Evolutionary conservation across 2,888 invertebrate genomes (phyloP).

Genomic region (Drosophila mimica): DNA sequence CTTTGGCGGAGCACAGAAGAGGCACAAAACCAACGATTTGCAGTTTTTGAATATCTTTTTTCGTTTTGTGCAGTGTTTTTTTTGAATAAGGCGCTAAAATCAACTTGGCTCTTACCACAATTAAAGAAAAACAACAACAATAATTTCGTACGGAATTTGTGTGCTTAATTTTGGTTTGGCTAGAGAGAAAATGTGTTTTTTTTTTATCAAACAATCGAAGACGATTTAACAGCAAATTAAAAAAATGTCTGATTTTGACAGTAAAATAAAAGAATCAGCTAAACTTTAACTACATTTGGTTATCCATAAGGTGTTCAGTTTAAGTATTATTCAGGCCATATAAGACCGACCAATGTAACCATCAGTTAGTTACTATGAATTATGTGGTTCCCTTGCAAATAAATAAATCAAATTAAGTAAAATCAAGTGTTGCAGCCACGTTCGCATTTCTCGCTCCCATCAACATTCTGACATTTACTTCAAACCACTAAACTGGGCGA

Average conservation of each 20-base stretch:
- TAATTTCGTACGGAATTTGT: constrained; percentile 70
- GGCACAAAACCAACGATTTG: constrained; percentile 8
- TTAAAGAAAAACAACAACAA: constrained; percentile 45
- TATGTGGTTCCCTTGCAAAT: background rate
- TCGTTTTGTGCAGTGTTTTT: constrained; percentile 26
- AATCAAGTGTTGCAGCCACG: background rate
- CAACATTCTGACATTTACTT: background rate
- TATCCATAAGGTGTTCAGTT: background rate
- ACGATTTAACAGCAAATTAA: constrained; percentile 40
- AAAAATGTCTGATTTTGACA: constrained; percentile 51
- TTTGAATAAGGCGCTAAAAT: constrained; percentile 43
- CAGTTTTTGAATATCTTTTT: constrained; percentile 4
- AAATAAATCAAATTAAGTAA: background rate
- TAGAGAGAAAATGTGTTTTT: constrained; percentile 52
- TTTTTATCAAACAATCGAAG: constrained; percentile 45
- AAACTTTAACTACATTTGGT: background rate
- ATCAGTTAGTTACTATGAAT: background rate
- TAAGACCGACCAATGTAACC: background rate
- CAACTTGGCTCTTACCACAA: constrained; percentile 55
- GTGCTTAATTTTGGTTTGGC: constrained; percentile 64
- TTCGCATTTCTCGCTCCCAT: background rate
- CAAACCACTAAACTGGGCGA: background rate
- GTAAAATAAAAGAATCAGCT: constrained; percentile 9
- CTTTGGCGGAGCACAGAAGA: constrained; percentile 4
- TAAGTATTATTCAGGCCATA: too few species aligned